phyloP scores from a whole-genome alignment of 2,797 vertebrate species.

The Rallus crepitans region DNA sequence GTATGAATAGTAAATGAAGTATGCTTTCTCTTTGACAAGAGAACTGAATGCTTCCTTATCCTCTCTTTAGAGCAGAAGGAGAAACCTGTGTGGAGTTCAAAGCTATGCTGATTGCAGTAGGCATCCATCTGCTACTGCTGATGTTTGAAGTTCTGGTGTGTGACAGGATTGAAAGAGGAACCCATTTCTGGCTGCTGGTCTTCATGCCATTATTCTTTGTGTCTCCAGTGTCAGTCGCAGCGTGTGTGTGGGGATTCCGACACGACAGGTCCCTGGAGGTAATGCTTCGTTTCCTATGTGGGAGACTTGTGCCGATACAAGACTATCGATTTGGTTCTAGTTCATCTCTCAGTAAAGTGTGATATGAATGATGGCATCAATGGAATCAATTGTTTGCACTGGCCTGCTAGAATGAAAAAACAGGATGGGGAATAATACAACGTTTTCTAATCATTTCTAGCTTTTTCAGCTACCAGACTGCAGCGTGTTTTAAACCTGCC shows the following conservation, averaged over 20 bases:
- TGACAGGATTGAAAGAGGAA: constrained; percentile 90
- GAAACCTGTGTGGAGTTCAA: constrained; percentile 99
- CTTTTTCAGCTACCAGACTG: neutral
- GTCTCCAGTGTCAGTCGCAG: constrained; percentile 95
- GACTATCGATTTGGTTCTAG: no score
- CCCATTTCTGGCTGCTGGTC: constrained; percentile 95
- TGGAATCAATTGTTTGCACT: neutral
- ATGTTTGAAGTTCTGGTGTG: constrained; percentile 98
- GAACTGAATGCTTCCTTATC: neutral
- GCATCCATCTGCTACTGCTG: constrained; percentile 94
- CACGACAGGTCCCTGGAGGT: constrained; percentile 98
- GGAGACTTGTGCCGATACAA: neutral
- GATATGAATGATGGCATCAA: neutral
- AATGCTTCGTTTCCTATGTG: neutral
- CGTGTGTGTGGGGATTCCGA: constrained; percentile 97
- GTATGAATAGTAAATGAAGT: neutral
- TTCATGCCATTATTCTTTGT: constrained; percentile 99
- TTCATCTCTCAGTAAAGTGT: neutral
- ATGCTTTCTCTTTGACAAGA: neutral
- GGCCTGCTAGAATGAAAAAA: neutral
- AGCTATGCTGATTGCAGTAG: constrained; percentile 97
- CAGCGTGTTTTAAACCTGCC: neutral
- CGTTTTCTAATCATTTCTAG: neutral
- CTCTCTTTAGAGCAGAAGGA: constrained; percentile 90
- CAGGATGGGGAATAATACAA: neutral